These are phyloP conservation scores for Metopia argyrocephala DNA, from an alignment of 2,888 invertebrate species.

Conservation along the genomic window DNA sequence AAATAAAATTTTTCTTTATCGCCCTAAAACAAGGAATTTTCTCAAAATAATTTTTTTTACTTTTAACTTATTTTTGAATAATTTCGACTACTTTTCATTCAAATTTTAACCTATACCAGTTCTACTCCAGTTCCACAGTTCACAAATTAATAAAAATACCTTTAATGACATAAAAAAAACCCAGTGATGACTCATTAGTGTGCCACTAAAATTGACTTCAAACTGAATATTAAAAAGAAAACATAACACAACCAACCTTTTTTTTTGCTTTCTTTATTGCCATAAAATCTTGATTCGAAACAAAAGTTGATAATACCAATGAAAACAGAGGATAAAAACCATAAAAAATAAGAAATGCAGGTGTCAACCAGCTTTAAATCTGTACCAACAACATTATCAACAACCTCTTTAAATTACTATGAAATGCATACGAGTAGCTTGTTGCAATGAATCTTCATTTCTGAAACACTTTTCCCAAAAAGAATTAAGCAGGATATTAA, in stretches of 20 bases:
- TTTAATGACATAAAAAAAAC: neutral
- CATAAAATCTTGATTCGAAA: slow-evolving; percentile 36
- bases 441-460: neutral
- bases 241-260: slow-evolving; percentile 12
- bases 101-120: no score
- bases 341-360: slow-evolving; percentile 47
- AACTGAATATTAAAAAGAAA: neutral
- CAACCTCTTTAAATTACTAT: slow-evolving; percentile 43
- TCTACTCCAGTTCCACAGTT: neutral
- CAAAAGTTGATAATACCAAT: slow-evolving; percentile 10
- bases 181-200: slow-evolving; percentile 11
- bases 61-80: no score
- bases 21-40: no score
- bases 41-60: no score
- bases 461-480: neutral
- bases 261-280: no score
- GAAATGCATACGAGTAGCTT: neutral
- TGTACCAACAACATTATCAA: no score
- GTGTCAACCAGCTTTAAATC: slow-evolving; percentile 52
- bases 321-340: slow-evolving; percentile 20
- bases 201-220: neutral
- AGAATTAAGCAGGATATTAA: no score
- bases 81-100: no score
- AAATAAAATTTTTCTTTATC: no score
- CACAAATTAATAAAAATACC: neutral